Percentiles rank a stretch among this genome's conserved stretches.
These are phyloP conservation scores for Paracanthobrama guichenoti DNA, from an alignment of 2,113 vertebrate species.

Conservation along the genomic window DNA sequence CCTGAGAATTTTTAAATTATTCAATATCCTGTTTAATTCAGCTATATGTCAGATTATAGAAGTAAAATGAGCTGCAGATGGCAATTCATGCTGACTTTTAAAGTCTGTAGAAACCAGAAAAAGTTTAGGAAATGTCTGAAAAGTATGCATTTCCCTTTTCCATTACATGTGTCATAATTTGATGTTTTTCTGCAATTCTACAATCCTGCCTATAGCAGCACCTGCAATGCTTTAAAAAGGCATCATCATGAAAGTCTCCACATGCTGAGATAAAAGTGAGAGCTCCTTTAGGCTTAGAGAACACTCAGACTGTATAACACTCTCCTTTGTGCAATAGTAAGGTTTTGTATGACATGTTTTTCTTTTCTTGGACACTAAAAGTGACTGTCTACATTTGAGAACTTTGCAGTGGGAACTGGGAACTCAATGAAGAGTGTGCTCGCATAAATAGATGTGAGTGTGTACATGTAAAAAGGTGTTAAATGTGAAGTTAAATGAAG, in stretches of 20 bases:
- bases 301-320: slow-evolving; percentile 15
- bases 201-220: slow-evolving; percentile 4
- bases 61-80: background rate
- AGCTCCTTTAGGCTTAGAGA: slow-evolving; percentile 32
- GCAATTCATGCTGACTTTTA: background rate
- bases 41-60: background rate
- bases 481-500: slow-evolving; percentile 6
- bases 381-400: slow-evolving; percentile 38
- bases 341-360: slow-evolving; percentile 15
- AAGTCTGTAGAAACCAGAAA: slow-evolving; percentile 6
- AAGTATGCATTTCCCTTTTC: slow-evolving; percentile 7
- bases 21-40: background rate
- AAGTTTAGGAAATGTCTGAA: background rate
- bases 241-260: slow-evolving; percentile 8
- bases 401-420: slow-evolving; percentile 58
- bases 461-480: background rate
- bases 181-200: background rate
- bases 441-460: slow-evolving; percentile 49
- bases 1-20: background rate
- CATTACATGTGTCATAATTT: slow-evolving; percentile 19
- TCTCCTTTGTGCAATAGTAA: slow-evolving; percentile 38
- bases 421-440: slow-evolving; percentile 54
- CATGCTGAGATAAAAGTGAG: slow-evolving; percentile 34
- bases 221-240: slow-evolving; percentile 23
- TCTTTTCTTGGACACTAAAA: slow-evolving; percentile 34